A percentile compares a stretch with the other conserved stretches of the same genome.
These are phyloP conservation scores for Pempheris klunzingeri DNA, from an alignment of 2,797 vertebrate genomes.

Conservation along the genomic window DNA sequence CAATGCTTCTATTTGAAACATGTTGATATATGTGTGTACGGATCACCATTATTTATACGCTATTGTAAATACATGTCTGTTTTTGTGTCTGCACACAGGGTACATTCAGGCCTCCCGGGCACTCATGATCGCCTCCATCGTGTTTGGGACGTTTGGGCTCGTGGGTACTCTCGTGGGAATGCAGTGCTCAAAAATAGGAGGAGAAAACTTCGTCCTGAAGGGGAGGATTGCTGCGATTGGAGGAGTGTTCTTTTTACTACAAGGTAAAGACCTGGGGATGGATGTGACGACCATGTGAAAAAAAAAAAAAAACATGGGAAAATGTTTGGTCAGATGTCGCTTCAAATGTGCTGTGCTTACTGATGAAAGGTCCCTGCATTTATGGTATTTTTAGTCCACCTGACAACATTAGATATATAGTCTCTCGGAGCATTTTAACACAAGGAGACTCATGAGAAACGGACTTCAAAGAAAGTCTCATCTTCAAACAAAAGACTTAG, in stretches of 20 bases:
- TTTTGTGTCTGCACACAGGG: conserved; percentile 78
- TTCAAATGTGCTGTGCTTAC: neutral
- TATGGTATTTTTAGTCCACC: neutral
- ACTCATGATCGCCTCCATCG: conserved; percentile 90
- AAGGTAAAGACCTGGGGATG: conserved; percentile 81
- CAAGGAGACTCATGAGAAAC: neutral
- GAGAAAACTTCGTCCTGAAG: conserved; percentile 85
- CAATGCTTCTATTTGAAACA: neutral
- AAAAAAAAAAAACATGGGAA: neutral
- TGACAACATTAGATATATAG: neutral
- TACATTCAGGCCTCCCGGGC: conserved; percentile 91
- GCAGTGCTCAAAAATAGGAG: conserved; percentile 89
- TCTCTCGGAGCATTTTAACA: neutral
- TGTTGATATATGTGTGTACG: neutral
- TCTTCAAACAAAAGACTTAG: neutral
- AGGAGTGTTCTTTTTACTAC: conserved; percentile 88
- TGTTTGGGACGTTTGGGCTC: conserved; percentile 87
- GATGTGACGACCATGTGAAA: neutral
- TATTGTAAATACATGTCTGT: neutral
- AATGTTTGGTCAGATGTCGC: neutral
- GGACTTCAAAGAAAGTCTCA: neutral
- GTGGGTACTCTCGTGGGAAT: conserved; percentile 86
- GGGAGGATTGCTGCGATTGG: conserved; percentile 84
- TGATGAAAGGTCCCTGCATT: neutral
- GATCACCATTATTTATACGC: too few relatives aligned